Conservation (phyloP, 2,888 invertebrate genomes). For the Pristionchus maxplancki region DNA sequence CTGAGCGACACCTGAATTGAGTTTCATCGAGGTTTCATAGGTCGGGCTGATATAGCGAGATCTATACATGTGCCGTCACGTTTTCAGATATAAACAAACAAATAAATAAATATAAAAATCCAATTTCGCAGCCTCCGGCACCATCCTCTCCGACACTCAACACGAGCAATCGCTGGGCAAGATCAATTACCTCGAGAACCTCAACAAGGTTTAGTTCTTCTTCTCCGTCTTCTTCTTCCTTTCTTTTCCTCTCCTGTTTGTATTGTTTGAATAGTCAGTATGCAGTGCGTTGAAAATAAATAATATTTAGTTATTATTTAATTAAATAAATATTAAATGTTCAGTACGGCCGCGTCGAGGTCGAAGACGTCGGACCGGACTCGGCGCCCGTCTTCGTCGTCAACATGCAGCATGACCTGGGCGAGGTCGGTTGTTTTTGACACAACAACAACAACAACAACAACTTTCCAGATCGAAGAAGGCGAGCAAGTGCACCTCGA, state of each 20-base stretch:
- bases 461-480: constrained; percentile 82
- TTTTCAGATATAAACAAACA: background rate
- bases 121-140: constrained; percentile 65
- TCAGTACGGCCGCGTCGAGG: constrained; percentile 74
- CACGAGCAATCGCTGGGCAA: constrained; percentile 77
- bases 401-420: constrained; percentile 61
- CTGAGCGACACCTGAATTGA: background rate
- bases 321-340: constrained; percentile 57
- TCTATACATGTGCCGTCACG: too few species aligned
- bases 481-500: constrained; percentile 92
- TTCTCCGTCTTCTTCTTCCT: background rate
- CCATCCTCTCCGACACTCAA: constrained; percentile 74
- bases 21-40: background rate
- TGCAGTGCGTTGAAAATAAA: background rate
- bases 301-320: background rate
- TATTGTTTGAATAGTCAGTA: too few species aligned
- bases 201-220: background rate
- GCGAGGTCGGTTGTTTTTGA: constrained; percentile 68
- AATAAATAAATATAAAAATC: background rate
- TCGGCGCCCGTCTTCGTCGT: constrained; percentile 68
- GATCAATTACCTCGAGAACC: constrained; percentile 79
- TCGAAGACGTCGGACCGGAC: constrained; percentile 72
- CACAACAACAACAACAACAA: too few species aligned
- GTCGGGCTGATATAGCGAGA: background rate
- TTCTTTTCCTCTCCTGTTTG: too few species aligned